Conservation (phyloP, 2,113 vertebrate genomes). For the Misgurnus anguillicaudatus region DNA sequence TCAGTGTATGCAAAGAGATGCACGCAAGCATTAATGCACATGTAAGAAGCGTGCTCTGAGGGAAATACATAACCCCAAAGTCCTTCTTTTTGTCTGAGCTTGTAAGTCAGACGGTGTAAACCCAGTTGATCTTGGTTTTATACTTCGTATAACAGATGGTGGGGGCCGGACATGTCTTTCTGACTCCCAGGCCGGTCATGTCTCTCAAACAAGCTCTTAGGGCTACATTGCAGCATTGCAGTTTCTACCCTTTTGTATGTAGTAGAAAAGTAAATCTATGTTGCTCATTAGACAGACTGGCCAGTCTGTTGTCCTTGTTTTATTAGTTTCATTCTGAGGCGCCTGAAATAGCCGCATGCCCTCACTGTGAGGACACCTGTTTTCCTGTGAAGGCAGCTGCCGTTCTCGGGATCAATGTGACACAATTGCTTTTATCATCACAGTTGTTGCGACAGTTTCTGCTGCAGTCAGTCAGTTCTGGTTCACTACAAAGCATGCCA, state of each 20-base stretch:
- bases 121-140: not conserved
- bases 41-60: not conserved
- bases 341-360: constrained; percentile 25
- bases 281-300: not conserved
- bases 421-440: not conserved
- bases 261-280: not conserved
- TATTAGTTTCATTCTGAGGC: not conserved
- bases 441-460: not conserved
- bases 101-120: too few relatives aligned
- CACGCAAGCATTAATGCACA: not conserved
- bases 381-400: constrained; percentile 33
- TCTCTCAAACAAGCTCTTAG: not conserved
- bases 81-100: too few relatives aligned
- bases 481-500: not conserved
- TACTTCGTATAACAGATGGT: not conserved
- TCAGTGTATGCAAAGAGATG: not conserved
- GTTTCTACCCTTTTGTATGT: not conserved
- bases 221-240: not conserved
- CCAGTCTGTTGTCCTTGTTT: not conserved
- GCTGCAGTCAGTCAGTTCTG: not conserved
- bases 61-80: too few relatives aligned
- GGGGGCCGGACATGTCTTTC: not conserved
- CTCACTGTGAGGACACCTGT: constrained; percentile 43
- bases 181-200: not conserved
- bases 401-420: constrained; percentile 1